Conservation (phyloP, 2,888 invertebrate species). For the Lacanobia wlatinum region DNA sequence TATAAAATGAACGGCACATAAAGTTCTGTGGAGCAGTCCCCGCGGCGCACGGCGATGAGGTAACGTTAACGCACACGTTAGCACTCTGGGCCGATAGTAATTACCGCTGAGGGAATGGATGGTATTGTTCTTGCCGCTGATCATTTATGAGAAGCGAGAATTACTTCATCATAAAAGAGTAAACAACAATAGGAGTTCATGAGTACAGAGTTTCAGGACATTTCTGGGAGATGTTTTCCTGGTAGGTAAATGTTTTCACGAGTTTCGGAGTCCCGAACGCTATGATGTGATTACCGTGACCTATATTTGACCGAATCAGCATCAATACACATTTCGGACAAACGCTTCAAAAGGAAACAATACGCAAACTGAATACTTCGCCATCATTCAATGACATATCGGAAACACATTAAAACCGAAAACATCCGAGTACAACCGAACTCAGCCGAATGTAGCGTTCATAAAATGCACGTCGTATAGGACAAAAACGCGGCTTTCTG, state of each 20-base stretch:
- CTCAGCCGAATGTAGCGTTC: conserved; percentile 32
- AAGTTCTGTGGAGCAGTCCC: conserved; percentile 32
- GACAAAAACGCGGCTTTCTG: conserved; percentile 41
- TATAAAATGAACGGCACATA: conserved; percentile 25
- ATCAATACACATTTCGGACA: neutral
- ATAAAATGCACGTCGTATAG: conserved; percentile 48
- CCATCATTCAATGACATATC: conserved; percentile 37
- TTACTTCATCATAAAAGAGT: neutral
- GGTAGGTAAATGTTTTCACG: too few relatives aligned
- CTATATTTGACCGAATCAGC: neutral
- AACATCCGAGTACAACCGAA: conserved; percentile 14
- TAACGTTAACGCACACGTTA: conserved; percentile 30
- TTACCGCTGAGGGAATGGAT: conserved; percentile 23
- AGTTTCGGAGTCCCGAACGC: too few relatives aligned
- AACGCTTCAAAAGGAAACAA: conserved; percentile 4
- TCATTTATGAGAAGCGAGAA: neutral
- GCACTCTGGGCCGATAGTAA: conserved; percentile 33
- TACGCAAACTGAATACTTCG: conserved; percentile 16
- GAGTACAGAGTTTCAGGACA: neutral
- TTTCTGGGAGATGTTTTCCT: neutral
- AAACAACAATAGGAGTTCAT: neutral
- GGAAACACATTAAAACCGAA: conserved; percentile 48
- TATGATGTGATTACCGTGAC: neutral
- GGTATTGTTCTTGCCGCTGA: conserved; percentile 13
- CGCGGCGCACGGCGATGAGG: neutral